These are phyloP conservation scores for Pomacea canaliculata DNA, from an alignment of 2,888 invertebrate genomes.

Conservation along the genomic window DNA sequence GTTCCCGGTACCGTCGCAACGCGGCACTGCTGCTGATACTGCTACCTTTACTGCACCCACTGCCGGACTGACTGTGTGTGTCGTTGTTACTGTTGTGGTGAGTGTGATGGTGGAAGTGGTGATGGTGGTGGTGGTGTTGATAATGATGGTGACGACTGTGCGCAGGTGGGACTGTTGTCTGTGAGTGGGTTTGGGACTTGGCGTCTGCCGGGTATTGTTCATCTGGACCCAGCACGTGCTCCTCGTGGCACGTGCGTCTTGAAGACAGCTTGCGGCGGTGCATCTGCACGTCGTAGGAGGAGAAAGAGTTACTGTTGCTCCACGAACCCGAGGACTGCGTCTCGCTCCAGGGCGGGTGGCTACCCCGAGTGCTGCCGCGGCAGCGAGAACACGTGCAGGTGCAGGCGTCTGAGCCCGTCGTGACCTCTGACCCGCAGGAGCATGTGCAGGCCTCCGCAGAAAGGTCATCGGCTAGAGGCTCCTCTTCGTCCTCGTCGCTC, in stretches of 20 bases:
- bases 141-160: neutral
- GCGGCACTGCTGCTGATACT: slow-evolving; percentile 30
- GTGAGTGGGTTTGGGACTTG: slow-evolving; percentile 1
- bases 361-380: slow-evolving; percentile 16
- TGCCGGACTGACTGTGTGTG: slow-evolving; percentile 17
- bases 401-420: slow-evolving; percentile 30
- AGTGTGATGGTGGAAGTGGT: neutral
- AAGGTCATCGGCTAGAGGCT: slow-evolving; percentile 21
- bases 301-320: slow-evolving; percentile 40
- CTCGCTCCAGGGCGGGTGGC: slow-evolving; percentile 21
- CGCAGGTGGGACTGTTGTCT: slow-evolving; percentile 1
- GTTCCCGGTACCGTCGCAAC: slow-evolving; percentile 47
- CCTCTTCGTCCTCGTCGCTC: slow-evolving; percentile 44
- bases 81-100: slow-evolving; percentile 10
- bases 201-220: slow-evolving; percentile 31
- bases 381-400: slow-evolving; percentile 37
- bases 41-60: slow-evolving; percentile 25
- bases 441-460: slow-evolving; percentile 35
- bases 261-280: slow-evolving; percentile 31
- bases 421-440: slow-evolving; percentile 29
- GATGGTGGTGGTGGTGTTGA: slow-evolving; percentile 5
- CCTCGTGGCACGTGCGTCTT: slow-evolving; percentile 16
- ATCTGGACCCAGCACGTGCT: slow-evolving; percentile 36
- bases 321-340: slow-evolving; percentile 31
- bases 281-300: slow-evolving; percentile 36